These are phyloP conservation scores for Actias luna DNA, from an alignment of 2,888 invertebrate species.

Conservation along the genomic window DNA sequence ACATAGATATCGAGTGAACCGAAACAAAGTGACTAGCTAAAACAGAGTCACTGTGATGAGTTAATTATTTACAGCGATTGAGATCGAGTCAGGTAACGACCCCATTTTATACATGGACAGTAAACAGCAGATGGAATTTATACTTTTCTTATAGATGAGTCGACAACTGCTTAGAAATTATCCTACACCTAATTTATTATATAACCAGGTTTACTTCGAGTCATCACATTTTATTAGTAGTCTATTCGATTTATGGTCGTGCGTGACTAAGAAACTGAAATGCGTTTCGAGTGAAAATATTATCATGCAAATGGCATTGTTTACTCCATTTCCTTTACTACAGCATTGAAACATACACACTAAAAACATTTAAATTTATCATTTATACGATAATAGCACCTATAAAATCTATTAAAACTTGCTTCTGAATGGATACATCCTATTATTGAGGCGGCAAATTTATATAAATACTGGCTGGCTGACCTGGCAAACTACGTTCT, in stretches of 20 bases:
- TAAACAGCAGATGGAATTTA: too few relatives aligned
- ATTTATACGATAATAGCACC: neutral
- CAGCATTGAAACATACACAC: neutral
- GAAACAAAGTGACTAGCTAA: too few relatives aligned
- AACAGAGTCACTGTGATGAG: too few relatives aligned
- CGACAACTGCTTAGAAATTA: neutral
- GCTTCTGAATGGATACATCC: neutral
- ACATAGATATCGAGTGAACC: too few relatives aligned
- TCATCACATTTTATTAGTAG: neutral
- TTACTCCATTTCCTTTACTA: neutral
- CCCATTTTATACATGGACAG: too few relatives aligned
- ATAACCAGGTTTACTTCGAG: neutral
- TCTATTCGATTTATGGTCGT: neutral
- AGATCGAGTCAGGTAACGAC: too few relatives aligned
- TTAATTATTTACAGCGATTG: too few relatives aligned
- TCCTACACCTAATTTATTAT: neutral
- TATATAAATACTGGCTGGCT: neutral
- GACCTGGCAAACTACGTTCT: too few relatives aligned
- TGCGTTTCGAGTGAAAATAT: neutral
- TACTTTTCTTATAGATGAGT: too few relatives aligned
- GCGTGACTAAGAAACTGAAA: neutral
- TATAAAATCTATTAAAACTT: neutral
- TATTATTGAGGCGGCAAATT: neutral
- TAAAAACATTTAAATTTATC: neutral
- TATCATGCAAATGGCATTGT: neutral